These are phyloP conservation scores for Coecobrya sp. DNA, from an alignment of 2,888 invertebrate genomes.

Conservation along the genomic window DNA sequence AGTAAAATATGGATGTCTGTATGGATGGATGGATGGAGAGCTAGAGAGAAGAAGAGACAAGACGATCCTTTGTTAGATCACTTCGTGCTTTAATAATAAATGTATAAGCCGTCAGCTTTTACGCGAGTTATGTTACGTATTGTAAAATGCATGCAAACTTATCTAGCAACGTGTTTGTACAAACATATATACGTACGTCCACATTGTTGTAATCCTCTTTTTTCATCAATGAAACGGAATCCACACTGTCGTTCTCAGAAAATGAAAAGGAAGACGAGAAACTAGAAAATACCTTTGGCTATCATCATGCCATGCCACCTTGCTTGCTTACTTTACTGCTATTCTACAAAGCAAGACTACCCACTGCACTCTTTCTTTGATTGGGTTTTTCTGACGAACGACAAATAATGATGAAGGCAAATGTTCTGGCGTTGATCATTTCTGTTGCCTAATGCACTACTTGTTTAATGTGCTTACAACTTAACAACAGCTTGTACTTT, in stretches of 20 bases:
- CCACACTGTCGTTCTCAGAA: constrained; percentile 8
- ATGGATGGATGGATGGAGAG: neutral
- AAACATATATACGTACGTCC: neutral
- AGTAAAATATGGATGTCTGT: no score
- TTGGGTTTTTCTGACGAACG: no score
- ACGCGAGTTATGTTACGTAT: neutral
- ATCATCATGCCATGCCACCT: neutral
- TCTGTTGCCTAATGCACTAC: neutral
- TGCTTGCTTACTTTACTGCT: neutral
- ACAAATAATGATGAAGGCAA: neutral
- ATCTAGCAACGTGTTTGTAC: neutral
- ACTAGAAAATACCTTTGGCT: neutral
- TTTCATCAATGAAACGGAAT: constrained; percentile 36
- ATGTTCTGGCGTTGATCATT: neutral
- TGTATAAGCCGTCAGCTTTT: neutral
- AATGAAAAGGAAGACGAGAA: neutral
- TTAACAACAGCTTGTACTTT: neutral
- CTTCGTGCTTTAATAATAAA: constrained; percentile 21
- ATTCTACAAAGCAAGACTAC: no score
- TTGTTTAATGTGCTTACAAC: neutral
- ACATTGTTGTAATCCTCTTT: constrained; percentile 40
- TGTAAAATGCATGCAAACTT: neutral
- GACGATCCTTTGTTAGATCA: constrained; percentile 61
- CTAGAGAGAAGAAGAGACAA: constrained; percentile 14
- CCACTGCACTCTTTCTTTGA: no score